Percentiles rank a stretch among this genome's conserved stretches.
Evolutionary conservation across 2,888 invertebrate species (phyloP).

Genomic region (Tipula vernalis): DNA sequence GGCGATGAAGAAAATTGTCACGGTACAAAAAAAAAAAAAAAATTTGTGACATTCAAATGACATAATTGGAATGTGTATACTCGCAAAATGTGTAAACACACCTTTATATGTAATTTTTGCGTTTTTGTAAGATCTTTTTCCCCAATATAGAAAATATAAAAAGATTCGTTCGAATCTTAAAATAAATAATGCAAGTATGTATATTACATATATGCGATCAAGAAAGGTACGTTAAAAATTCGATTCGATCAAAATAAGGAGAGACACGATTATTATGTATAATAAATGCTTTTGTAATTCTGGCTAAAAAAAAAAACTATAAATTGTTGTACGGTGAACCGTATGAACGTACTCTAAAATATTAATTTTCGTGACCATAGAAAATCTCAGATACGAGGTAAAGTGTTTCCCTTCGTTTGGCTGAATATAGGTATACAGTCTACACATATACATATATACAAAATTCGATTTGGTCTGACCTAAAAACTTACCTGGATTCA

Average conservation of each 20-base stretch:
- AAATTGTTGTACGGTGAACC: neutral
- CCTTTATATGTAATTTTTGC: neutral
- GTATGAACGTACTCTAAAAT: neutral
- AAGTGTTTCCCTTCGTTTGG: neutral
- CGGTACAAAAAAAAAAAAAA: neutral
- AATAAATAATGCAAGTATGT: neutral
- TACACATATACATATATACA: neutral
- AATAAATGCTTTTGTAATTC: neutral
- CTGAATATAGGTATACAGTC: neutral
- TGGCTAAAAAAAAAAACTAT: neutral
- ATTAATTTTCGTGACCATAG: neutral
- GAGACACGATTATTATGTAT: slow-evolving; percentile 4
- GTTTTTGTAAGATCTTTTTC: neutral
- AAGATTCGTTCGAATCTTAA: neutral
- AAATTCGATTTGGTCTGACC: neutral
- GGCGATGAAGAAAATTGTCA: neutral
- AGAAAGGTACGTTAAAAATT: neutral
- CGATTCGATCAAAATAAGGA: neutral
- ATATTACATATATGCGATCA: neutral
- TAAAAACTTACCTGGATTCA: neutral
- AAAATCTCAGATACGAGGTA: neutral
- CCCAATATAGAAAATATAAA: neutral
- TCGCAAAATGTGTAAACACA: neutral
- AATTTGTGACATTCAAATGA: neutral
- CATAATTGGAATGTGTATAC: neutral